These are phyloP conservation scores for Anguilla japonica DNA, from an alignment of 2,113 vertebrate species.

Conservation along the genomic window DNA sequence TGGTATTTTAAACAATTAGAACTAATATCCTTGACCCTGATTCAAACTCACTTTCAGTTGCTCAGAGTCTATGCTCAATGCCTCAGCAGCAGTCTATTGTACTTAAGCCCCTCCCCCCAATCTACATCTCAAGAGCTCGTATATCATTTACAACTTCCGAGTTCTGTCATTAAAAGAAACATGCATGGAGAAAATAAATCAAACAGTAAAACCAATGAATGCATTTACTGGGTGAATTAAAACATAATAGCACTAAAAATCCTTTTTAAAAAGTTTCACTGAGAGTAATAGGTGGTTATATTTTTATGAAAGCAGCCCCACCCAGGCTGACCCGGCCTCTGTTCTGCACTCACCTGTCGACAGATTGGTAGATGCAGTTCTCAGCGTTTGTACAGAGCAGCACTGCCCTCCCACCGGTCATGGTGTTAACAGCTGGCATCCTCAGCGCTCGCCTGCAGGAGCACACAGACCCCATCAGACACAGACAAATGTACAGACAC, in stretches of 20 bases:
- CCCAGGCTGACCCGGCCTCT: background rate
- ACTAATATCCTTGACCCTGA: too few species aligned
- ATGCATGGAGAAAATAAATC: too few species aligned
- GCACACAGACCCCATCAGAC: background rate
- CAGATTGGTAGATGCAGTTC: constrained; percentile 57
- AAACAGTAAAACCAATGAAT: too few species aligned
- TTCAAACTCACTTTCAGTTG: too few species aligned
- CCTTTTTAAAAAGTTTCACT: background rate
- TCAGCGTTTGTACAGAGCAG: constrained; percentile 60
- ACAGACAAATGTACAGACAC: background rate
- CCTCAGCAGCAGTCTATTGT: too few species aligned
- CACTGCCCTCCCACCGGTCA: constrained; percentile 64
- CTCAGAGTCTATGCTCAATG: too few species aligned
- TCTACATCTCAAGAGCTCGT: too few species aligned
- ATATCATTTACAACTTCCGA: too few species aligned
- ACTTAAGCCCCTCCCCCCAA: too few species aligned
- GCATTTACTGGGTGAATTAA: background rate
- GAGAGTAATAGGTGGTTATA: background rate
- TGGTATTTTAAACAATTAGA: too few species aligned
- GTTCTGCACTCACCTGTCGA: constrained; percentile 67
- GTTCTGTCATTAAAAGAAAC: too few species aligned
- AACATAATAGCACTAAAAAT: background rate
- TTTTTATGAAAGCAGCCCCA: background rate
- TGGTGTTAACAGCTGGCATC: constrained; percentile 69
- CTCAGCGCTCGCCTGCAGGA: constrained; percentile 61